These are phyloP conservation scores for Lepidurus apus DNA, from an alignment of 1,140 invertebrate species.

Conservation along the genomic window DNA sequence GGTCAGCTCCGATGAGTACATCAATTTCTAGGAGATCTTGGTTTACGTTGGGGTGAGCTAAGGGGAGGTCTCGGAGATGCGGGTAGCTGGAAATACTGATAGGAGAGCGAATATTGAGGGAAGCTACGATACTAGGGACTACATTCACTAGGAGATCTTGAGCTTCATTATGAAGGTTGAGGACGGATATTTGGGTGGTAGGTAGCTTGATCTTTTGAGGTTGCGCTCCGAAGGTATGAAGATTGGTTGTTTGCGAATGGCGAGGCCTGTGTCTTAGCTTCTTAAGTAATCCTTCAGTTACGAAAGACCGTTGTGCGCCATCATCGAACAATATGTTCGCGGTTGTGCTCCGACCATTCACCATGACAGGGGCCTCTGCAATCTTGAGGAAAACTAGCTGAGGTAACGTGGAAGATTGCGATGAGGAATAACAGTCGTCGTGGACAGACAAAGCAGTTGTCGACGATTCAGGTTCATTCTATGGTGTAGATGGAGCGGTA, in stretches of 20 bases:
- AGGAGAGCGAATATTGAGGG: no score
- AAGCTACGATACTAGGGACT: no score
- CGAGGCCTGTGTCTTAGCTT: background rate
- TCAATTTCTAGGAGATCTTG: background rate
- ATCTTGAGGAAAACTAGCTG: slow-evolving; percentile 26
- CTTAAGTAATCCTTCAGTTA: background rate
- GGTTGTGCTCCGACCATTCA: background rate
- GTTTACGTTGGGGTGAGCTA: no score
- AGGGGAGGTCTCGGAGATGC: no score
- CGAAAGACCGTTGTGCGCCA: slow-evolving; percentile 29
- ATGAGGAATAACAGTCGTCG: background rate
- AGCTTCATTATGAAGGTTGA: background rate
- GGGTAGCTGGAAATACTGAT: no score
- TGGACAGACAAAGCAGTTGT: background rate
- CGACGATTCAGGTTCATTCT: background rate
- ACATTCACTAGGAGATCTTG: background rate
- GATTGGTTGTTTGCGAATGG: background rate
- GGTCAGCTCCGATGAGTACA: slow-evolving; percentile 25
- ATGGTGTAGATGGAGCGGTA: background rate
- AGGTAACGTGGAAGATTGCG: background rate
- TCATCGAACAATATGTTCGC: slow-evolving; percentile 31
- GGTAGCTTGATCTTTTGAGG: background rate
- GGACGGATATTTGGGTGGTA: background rate
- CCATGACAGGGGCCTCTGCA: background rate
- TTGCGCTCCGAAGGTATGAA: background rate